Evolutionary conservation across 2,113 vertebrate species (phyloP).

Genomic region (Eudyptes chrysolophus): DNA sequence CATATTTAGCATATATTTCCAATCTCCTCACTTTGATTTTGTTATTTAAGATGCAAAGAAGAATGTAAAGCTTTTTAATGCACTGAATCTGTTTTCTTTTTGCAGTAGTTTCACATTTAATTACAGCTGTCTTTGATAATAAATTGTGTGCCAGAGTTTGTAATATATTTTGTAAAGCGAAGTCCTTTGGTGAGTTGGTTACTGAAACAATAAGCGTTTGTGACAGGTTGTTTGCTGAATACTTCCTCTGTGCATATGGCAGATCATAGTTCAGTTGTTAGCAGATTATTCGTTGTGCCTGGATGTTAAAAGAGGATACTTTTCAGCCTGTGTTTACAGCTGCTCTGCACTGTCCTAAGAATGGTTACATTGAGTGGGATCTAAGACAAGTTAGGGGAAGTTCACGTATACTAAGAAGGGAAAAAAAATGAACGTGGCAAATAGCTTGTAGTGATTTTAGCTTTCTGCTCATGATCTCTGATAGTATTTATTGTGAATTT

Average conservation of each 20-base stretch:
- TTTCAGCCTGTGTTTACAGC: not conserved
- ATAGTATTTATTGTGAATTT: not conserved
- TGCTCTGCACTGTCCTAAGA: not conserved
- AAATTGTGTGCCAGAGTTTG: not conserved
- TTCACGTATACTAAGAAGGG: not conserved
- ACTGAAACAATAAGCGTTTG: constrained; percentile 4
- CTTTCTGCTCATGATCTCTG: not conserved
- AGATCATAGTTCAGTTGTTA: constrained; percentile 12
- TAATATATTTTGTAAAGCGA: not conserved
- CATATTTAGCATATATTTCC: not conserved
- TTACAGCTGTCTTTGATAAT: not conserved
- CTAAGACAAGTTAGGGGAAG: not conserved
- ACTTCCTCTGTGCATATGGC: constrained; percentile 54
- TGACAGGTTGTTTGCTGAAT: constrained; percentile 60
- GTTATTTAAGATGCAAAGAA: not conserved
- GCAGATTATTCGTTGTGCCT: not conserved
- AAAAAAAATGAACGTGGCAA: not conserved
- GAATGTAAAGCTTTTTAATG: not conserved
- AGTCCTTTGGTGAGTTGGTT: not conserved
- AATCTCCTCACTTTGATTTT: not conserved
- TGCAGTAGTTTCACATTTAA: not conserved
- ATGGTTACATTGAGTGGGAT: not conserved
- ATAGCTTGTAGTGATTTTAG: not conserved
- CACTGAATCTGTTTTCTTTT: not conserved
- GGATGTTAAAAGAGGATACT: not conserved